Evolutionary conservation across 2,888 invertebrate genomes (phyloP).

Genomic region (Sicus ferrugineus): DNA sequence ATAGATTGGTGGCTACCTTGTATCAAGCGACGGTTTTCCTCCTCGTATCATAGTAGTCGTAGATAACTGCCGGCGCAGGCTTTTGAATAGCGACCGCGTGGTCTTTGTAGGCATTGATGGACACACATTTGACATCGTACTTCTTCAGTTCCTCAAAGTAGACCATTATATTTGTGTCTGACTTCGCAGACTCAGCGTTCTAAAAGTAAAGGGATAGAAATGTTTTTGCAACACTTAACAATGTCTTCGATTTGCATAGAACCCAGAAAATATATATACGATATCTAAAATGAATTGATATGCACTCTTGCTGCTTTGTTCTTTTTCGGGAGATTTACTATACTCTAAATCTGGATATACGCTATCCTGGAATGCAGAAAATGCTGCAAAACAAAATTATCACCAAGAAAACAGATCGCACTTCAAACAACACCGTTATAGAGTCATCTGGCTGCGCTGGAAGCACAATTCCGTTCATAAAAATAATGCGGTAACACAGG

Average conservation of each 20-base stretch:
- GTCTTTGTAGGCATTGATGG: conserved; percentile 82
- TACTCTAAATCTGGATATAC: no score
- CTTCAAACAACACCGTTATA: no score
- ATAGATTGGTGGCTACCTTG: conserved; percentile 66
- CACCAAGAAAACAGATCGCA: no score
- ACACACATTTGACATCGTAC: conserved; percentile 76
- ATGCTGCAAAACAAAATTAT: no score
- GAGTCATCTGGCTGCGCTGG: no score
- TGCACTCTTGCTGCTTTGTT: no score
- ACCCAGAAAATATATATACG: not conserved
- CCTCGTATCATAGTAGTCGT: conserved; percentile 89
- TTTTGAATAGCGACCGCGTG: conserved; percentile 87
- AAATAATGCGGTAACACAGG: no score
- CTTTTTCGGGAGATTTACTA: no score
- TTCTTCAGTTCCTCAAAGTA: conserved; percentile 75
- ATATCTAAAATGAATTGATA: not conserved
- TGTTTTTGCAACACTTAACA: not conserved
- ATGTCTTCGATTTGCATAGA: not conserved
- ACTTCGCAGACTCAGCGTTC: conserved; percentile 75
- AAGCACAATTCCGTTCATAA: no score
- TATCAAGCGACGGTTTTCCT: conserved; percentile 57
- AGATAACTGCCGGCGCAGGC: conserved; percentile 83
- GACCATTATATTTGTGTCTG: conserved; percentile 70
- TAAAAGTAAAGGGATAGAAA: conserved; percentile 33
- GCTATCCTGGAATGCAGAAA: no score